phyloP scores from a whole-genome alignment of 2,888 invertebrate genomes.

The Ernsta delagoae region DNA sequence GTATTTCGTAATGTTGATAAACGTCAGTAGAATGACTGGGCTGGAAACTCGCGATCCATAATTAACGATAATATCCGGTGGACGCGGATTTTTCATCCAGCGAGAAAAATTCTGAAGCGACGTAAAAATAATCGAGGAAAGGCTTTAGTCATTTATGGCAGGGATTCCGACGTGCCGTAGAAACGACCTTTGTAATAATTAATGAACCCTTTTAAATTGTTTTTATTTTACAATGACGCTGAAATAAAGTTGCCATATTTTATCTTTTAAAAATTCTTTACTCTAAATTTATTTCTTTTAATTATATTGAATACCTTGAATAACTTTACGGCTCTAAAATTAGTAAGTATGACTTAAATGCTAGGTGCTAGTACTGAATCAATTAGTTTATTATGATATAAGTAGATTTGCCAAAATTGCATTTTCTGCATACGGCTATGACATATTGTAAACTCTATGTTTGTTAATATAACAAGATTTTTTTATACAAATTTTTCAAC shows the following conservation, averaged over 20 bases:
- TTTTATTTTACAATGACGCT: constrained; percentile 9
- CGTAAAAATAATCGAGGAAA: constrained; percentile 74
- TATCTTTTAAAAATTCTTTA: not conserved
- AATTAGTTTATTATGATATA: too few relatives aligned
- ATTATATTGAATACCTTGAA: not conserved
- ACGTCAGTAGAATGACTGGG: constrained; percentile 61
- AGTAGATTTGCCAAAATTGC: too few relatives aligned
- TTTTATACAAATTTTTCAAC: too few relatives aligned
- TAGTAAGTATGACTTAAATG: too few relatives aligned
- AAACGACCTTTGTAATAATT: constrained; percentile 28
- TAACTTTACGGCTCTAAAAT: too few relatives aligned
- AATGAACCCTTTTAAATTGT: constrained; percentile 25
- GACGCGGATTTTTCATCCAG: constrained; percentile 70
- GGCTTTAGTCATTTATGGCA: constrained; percentile 72
- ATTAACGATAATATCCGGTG: constrained; percentile 83
- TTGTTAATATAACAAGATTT: too few relatives aligned
- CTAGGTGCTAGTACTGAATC: too few relatives aligned
- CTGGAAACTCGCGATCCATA: constrained; percentile 69
- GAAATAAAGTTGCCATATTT: not conserved
- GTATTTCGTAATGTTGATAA: constrained; percentile 12
- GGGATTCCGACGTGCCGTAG: constrained; percentile 45
- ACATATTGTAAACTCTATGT: too few relatives aligned
- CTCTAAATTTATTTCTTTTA: not conserved
- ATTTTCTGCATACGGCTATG: too few relatives aligned
- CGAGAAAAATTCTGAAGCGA: constrained; percentile 65